phyloP scores from a whole-genome alignment of 2,113 vertebrate species.

The Nerophis ophidion region DNA sequence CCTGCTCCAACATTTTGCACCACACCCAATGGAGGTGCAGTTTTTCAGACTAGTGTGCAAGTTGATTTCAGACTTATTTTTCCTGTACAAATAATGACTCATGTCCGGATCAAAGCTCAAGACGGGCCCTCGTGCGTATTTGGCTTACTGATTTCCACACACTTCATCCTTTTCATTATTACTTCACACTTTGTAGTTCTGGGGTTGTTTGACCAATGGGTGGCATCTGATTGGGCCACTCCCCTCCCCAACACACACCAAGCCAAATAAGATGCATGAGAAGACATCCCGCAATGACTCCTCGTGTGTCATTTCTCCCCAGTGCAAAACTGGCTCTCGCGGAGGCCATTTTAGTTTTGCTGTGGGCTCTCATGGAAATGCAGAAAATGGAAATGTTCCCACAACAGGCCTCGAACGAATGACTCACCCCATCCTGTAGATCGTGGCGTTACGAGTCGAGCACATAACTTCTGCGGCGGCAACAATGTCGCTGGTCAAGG shows the following conservation, averaged over 20 bases:
- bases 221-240: not conserved
- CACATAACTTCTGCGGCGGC: constrained; percentile 56
- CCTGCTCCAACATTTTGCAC: too few relatives aligned
- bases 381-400: constrained; percentile 71
- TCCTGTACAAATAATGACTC: not conserved
- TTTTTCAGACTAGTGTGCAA: constrained; percentile 16
- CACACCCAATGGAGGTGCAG: too few relatives aligned
- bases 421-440: constrained; percentile 70
- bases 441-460: constrained; percentile 58
- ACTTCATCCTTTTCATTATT: too few relatives aligned
- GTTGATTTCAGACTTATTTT: not conserved
- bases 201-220: not conserved
- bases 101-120: too few relatives aligned
- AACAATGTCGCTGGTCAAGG: constrained; percentile 32
- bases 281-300: constrained; percentile 29
- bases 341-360: constrained; percentile 68
- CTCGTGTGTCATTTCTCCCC: constrained; percentile 51
- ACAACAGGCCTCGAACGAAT: constrained; percentile 65
- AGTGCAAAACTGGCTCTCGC: constrained; percentile 32
- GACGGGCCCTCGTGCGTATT: too few relatives aligned
- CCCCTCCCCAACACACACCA: constrained; percentile 5
- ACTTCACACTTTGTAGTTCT: too few relatives aligned
- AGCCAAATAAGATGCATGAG: constrained; percentile 21
- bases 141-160: too few relatives aligned
- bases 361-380: constrained; percentile 62